These are phyloP conservation scores for Rugalucina vietnamica DNA, from an alignment of 2,888 invertebrate genomes.

Conservation along the genomic window DNA sequence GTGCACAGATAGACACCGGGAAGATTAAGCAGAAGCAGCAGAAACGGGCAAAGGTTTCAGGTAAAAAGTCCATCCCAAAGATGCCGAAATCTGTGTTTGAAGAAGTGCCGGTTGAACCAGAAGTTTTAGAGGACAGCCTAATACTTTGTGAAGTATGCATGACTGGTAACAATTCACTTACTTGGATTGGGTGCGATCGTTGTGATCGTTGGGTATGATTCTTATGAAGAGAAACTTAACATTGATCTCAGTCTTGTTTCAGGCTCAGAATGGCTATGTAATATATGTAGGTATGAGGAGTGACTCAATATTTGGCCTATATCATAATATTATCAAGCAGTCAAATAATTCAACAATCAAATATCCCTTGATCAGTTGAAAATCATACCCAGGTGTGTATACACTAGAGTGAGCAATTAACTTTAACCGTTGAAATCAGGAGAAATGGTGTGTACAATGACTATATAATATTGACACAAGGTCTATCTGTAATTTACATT, in stretches of 20 bases:
- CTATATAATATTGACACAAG: no score
- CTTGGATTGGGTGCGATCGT: not conserved
- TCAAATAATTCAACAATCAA: no score
- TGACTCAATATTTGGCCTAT: no score
- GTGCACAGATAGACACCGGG: not conserved
- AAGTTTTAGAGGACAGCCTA: not conserved
- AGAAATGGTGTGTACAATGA: no score
- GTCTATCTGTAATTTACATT: no score
- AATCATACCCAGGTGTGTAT: no score
- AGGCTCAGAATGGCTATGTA: not conserved
- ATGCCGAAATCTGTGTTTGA: not conserved
- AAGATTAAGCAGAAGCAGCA: not conserved
- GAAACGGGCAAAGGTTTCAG: not conserved
- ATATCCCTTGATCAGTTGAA: no score
- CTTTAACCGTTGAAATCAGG: no score
- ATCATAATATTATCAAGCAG: no score
- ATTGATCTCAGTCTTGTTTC: not conserved
- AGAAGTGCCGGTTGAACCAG: not conserved
- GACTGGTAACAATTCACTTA: not conserved
- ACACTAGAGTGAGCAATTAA: no score
- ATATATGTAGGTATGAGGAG: not conserved
- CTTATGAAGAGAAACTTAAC: not conserved
- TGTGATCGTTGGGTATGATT: not conserved
- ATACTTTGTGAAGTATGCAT: constrained; percentile 1
- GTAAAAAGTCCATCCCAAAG: no score